These are phyloP conservation scores for Peromyscus maniculatus DNA, from an alignment of 2,113 vertebrate genomes.

Conservation along the genomic window DNA sequence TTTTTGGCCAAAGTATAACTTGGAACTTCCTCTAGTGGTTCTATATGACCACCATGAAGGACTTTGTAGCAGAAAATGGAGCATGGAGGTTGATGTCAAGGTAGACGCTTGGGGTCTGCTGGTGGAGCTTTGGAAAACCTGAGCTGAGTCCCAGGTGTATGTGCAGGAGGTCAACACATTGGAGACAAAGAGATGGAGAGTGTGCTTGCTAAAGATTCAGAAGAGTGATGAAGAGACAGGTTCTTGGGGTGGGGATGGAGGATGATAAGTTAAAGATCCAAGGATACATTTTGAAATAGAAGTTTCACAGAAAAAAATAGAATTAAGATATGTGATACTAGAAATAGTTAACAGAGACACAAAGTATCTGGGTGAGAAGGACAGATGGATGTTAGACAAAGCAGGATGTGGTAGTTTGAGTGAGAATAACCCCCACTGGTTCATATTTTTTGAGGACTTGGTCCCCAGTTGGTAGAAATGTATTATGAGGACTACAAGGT, in stretches of 20 bases:
- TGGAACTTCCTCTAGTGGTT: constrained; percentile 84
- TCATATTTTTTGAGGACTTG: neutral
- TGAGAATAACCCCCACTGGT: neutral
- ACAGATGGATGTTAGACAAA: neutral
- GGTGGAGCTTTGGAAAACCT: no score
- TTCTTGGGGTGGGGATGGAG: no score
- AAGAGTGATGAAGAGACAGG: neutral
- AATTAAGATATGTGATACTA: neutral
- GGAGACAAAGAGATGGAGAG: neutral
- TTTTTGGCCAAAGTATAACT: neutral
- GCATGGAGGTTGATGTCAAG: constrained; percentile 81
- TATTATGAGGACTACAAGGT: neutral
- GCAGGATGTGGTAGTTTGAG: neutral
- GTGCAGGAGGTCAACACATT: neutral
- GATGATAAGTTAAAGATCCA: neutral
- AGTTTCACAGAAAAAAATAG: neutral
- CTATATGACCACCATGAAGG: constrained; percentile 80
- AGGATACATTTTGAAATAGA: neutral
- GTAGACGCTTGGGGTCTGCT: constrained; percentile 80
- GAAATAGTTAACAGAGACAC: neutral
- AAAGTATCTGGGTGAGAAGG: neutral
- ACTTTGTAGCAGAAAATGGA: constrained; percentile 86
- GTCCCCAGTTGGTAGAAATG: neutral
- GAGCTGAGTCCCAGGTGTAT: neutral
- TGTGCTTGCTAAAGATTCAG: no score